Percentiles rank a stretch among this genome's conserved stretches.
Evolutionary conservation across 2,113 vertebrate species (phyloP).

Genomic region (Myiopsitta monachus): DNA sequence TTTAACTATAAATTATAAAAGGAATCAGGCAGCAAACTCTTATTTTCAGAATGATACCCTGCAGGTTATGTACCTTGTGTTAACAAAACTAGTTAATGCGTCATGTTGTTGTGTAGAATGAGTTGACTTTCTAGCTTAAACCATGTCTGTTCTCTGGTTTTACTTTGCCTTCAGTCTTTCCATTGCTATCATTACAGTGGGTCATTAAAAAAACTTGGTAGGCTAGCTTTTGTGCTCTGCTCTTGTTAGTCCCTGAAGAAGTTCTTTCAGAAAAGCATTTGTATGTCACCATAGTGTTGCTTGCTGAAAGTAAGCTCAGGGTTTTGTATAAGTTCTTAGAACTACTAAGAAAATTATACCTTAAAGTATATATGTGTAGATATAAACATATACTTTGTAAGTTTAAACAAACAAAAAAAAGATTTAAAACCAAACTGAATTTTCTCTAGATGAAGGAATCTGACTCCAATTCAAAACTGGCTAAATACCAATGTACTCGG

Average conservation of each 20-base stretch:
- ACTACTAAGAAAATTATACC: background rate
- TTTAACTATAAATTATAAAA: background rate
- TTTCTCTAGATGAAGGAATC: constrained; percentile 63
- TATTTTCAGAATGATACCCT: background rate
- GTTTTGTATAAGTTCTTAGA: background rate
- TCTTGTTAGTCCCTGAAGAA: background rate
- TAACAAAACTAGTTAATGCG: background rate
- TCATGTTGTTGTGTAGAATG: background rate
- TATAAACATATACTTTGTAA: background rate
- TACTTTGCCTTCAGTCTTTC: background rate
- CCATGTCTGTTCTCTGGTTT: background rate
- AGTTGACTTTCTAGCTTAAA: background rate
- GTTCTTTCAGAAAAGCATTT: background rate
- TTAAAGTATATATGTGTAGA: background rate
- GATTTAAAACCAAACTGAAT: background rate
- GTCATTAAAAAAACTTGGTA: background rate
- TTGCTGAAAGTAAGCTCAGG: background rate
- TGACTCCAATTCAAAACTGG: constrained; percentile 18
- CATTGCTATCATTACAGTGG: background rate
- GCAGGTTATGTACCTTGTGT: background rate
- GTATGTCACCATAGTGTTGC: background rate
- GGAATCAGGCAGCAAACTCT: background rate
- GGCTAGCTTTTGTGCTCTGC: background rate
- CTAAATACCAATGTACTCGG: background rate
- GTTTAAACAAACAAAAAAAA: no score